Evolutionary conservation across 2,113 vertebrate genomes (phyloP).

Genomic region (Dasypus novemcinctus): DNA sequence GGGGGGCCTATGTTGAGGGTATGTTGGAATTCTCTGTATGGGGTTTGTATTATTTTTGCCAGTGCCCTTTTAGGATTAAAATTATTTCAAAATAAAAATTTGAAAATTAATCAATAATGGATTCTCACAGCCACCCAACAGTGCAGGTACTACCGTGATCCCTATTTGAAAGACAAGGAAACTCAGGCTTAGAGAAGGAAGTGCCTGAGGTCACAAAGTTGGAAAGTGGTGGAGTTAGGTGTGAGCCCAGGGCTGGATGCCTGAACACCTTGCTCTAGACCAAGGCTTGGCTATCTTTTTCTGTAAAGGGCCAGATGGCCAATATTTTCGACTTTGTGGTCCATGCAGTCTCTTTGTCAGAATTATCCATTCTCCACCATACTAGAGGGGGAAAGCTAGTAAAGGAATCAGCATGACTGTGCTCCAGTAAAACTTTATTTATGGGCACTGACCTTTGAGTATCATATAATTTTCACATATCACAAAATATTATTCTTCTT

Average conservation of each 20-base stretch:
- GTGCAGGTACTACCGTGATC: not conserved
- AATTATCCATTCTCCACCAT: not conserved
- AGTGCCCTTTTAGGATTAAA: no score
- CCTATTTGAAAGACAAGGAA: not conserved
- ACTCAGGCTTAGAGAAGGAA: not conserved
- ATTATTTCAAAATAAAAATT: no score
- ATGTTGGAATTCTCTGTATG: no score
- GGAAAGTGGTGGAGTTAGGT: not conserved
- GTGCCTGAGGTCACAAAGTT: not conserved
- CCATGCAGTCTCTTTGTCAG: not conserved
- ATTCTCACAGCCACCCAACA: not conserved
- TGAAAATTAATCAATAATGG: not conserved
- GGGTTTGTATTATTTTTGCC: no score
- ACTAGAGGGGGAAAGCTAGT: not conserved
- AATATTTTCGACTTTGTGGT: not conserved
- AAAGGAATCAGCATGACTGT: not conserved
- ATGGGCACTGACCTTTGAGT: not conserved
- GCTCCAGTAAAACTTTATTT: not conserved
- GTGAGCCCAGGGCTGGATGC: not conserved
- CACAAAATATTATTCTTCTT: not conserved
- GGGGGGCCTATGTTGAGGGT: no score
- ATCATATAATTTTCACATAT: not conserved
- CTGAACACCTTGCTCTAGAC: not conserved
- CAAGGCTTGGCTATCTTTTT: not conserved
- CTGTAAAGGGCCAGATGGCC: not conserved